A percentile compares a stretch with the other conserved stretches of the same genome.
These are phyloP conservation scores for Hydrotaea diabolus DNA, from an alignment of 2,888 invertebrate genomes.

Conservation along the genomic window DNA sequence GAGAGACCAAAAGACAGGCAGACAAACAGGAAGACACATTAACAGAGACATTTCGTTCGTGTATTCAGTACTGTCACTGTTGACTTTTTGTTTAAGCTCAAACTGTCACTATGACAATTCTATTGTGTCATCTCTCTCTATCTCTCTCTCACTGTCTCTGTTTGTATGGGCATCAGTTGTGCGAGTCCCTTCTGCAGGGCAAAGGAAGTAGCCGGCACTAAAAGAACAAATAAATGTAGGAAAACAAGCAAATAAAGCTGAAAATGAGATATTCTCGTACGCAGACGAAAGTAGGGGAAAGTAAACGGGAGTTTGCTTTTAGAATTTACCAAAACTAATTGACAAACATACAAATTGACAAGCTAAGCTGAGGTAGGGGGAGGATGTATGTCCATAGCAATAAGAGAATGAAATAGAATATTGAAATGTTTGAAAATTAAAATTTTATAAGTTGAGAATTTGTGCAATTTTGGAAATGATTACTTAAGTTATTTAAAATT, in stretches of 20 bases:
- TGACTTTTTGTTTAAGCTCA: conserved; percentile 32
- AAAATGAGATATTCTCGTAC: not conserved
- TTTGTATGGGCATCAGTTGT: not conserved
- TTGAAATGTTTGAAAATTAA: no score
- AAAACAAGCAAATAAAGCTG: not conserved
- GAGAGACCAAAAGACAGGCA: no score
- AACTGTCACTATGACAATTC: conserved; percentile 43
- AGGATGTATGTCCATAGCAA: no score
- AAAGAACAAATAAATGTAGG: not conserved
- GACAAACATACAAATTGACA: conserved; percentile 24
- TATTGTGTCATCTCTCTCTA: conserved; percentile 4
- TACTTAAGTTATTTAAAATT: no score
- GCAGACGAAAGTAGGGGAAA: not conserved
- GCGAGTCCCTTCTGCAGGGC: not conserved
- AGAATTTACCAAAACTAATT: conserved; percentile 11
- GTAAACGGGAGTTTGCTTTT: not conserved
- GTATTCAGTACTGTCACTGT: not conserved
- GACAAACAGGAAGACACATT: not conserved
- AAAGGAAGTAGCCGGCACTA: not conserved
- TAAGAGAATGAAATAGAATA: no score
- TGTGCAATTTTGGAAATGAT: no score
- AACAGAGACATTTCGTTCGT: not conserved
- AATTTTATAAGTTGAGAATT: no score
- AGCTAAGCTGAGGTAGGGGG: not conserved
- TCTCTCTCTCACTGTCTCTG: not conserved